Evolutionary conservation across 2,113 vertebrate genomes (phyloP).

Genomic region (Chaenocephalus aceratus): DNA sequence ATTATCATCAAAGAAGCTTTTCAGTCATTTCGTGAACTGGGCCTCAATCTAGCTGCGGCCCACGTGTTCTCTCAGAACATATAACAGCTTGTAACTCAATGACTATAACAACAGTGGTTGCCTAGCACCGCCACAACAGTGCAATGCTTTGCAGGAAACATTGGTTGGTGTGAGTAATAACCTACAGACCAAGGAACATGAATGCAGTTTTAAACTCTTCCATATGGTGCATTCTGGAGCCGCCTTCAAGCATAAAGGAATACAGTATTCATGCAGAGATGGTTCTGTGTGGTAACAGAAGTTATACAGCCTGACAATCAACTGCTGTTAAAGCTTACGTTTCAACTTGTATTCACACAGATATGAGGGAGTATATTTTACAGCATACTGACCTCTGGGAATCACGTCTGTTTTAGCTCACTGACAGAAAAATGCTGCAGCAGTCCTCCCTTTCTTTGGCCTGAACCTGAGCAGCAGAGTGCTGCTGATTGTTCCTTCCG

Average conservation of each 20-base stretch:
- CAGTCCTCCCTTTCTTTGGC: slow-evolving; percentile 21
- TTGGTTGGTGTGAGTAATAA: slow-evolving; percentile 59
- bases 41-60: background rate
- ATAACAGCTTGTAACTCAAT: slow-evolving; percentile 32
- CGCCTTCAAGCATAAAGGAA: background rate
- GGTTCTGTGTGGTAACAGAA: background rate
- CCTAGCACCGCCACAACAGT: slow-evolving; percentile 70
- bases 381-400: slow-evolving; percentile 11
- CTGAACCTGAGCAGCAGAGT: slow-evolving; percentile 9
- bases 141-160: slow-evolving; percentile 53
- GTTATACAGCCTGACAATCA: background rate
- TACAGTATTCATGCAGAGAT: background rate
- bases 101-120: slow-evolving; percentile 50
- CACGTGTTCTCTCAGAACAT: slow-evolving; percentile 21
- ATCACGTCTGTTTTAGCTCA: slow-evolving; percentile 53
- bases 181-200: slow-evolving; percentile 56
- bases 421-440: slow-evolving; percentile 38
- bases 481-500: slow-evolving; percentile 13
- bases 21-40: background rate
- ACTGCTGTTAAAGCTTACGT: background rate
- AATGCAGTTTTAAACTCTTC: slow-evolving; percentile 62
- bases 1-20: background rate
- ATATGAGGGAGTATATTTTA: slow-evolving; percentile 12
- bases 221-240: slow-evolving; percentile 47
- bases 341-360: slow-evolving; percentile 18